A percentile compares a stretch with the other conserved stretches of the same genome.
Evolutionary conservation across 2,888 invertebrate genomes (phyloP).

Genomic region (Lithophane semibrunnea): DNA sequence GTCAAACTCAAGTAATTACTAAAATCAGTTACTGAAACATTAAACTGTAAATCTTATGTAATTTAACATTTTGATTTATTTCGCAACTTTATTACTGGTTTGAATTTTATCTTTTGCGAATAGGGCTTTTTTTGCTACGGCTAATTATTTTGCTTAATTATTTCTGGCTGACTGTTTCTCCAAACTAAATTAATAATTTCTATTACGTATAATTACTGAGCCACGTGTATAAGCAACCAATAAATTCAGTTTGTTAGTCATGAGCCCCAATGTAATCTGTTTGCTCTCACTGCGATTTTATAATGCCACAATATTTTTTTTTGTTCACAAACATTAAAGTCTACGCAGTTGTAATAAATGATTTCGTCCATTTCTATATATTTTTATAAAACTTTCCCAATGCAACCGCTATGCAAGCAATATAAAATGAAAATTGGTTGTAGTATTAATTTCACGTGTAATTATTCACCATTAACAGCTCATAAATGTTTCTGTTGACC

Average conservation of each 20-base stretch:
- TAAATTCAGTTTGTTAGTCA: slow-evolving; percentile 54
- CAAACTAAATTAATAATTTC: slow-evolving; percentile 22
- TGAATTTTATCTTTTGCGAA: slow-evolving; percentile 32
- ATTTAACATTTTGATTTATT: slow-evolving; percentile 59
- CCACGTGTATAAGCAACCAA: slow-evolving; percentile 30
- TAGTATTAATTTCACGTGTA: slow-evolving; percentile 12
- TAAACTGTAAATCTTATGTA: slow-evolving; percentile 55
- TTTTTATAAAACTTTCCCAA: slow-evolving; percentile 25
- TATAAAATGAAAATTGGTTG: slow-evolving; percentile 13
- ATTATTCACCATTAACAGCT: slow-evolving; percentile 25
- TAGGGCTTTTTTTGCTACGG: slow-evolving; percentile 8
- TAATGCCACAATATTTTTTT: slow-evolving; percentile 51
- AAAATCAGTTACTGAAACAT: slow-evolving; percentile 61
- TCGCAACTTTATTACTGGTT: slow-evolving; percentile 25
- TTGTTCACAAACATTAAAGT: slow-evolving; percentile 51
- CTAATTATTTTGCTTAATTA: slow-evolving; percentile 30
- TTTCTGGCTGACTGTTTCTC: background rate
- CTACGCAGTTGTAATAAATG: slow-evolving; percentile 39
- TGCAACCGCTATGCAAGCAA: slow-evolving; percentile 27
- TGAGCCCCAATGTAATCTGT: slow-evolving; percentile 50
- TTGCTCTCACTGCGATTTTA: slow-evolving; percentile 51
- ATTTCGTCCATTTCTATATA: slow-evolving; percentile 23
- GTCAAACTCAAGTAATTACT: slow-evolving; percentile 62
- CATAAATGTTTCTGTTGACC: slow-evolving; percentile 19
- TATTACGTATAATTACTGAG: slow-evolving; percentile 35